Conservation (phyloP, 2,888 invertebrate species). For the Anagyrus pseudococci region DNA sequence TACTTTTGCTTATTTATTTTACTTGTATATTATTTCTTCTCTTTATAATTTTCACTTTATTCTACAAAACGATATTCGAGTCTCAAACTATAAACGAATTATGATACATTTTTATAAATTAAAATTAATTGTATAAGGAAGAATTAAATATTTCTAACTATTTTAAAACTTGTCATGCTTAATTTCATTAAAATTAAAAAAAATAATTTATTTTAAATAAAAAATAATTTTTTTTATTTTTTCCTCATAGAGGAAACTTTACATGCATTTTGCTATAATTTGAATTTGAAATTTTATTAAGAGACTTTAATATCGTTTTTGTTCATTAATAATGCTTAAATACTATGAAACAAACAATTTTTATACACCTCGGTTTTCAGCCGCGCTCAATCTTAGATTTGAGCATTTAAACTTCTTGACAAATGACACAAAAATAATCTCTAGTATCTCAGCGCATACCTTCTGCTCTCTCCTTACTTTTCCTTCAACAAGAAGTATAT, state of each 20-base stretch:
- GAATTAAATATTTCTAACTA: too few species aligned
- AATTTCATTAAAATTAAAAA: too few species aligned
- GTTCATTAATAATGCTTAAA: conserved; percentile 43
- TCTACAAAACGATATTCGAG: conserved; percentile 26
- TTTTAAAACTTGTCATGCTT: too few species aligned
- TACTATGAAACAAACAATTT: conserved; percentile 50
- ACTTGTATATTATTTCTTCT: conserved; percentile 23
- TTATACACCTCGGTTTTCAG: conserved; percentile 48
- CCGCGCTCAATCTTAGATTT: conserved; percentile 23
- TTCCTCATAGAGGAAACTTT: too few species aligned
- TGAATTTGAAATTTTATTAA: too few species aligned
- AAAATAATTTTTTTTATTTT: too few species aligned
- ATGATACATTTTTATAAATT: too few species aligned
- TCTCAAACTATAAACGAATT: too few species aligned
- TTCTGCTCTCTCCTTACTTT: conserved; percentile 18
- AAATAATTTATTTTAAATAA: too few species aligned
- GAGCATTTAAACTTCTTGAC: conserved; percentile 21
- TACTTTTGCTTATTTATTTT: conserved; percentile 28
- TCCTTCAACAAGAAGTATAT: conserved; percentile 31
- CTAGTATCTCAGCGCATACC: conserved; percentile 19
- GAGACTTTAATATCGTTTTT: too few species aligned
- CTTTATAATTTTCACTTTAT: conserved; percentile 25
- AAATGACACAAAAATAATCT: conserved; percentile 39
- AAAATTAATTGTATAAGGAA: too few species aligned
- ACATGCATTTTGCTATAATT: too few species aligned